Evolutionary conservation across 2,113 vertebrate species (phyloP).

Genomic region (Pungitius pungitius): DNA sequence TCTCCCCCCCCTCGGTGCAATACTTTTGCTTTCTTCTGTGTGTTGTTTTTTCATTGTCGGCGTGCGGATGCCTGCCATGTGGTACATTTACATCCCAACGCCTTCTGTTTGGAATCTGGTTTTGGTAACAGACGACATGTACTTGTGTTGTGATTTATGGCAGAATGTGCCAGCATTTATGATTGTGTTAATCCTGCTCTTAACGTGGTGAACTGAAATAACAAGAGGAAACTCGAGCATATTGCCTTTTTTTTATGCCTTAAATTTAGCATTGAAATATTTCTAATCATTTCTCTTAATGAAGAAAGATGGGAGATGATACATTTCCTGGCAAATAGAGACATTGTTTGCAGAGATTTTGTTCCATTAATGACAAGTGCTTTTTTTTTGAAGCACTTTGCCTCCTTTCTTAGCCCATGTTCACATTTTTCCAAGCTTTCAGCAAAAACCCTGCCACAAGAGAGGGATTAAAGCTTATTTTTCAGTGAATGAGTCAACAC

Average conservation of each 20-base stretch:
- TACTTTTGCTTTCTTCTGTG: slow-evolving; percentile 48
- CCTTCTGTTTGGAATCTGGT: slow-evolving; percentile 25
- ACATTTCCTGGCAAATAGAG: slow-evolving; percentile 47
- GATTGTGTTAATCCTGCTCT: slow-evolving; percentile 17
- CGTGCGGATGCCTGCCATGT: slow-evolving; percentile 20
- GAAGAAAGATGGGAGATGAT: slow-evolving; percentile 18
- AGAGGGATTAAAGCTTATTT: slow-evolving; percentile 77
- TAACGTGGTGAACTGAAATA: slow-evolving; percentile 5
- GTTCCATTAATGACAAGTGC: slow-evolving; percentile 49
- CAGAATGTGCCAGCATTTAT: slow-evolving; percentile 12
- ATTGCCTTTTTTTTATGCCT: slow-evolving; percentile 1
- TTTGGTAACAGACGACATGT: slow-evolving; percentile 6
- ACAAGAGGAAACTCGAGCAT: not conserved
- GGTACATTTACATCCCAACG: slow-evolving; percentile 33
- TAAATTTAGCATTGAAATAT: too few species aligned
- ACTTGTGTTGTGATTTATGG: slow-evolving; percentile 13
- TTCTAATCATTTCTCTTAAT: too few species aligned
- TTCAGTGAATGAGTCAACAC: slow-evolving; percentile 73
- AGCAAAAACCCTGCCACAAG: slow-evolving; percentile 67
- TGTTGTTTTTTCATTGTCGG: slow-evolving; percentile 48
- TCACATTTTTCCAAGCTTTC: slow-evolving; percentile 61
- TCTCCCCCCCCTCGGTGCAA: slow-evolving; percentile 38
- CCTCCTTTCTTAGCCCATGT: slow-evolving; percentile 51
- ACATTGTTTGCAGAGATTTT: slow-evolving; percentile 48
- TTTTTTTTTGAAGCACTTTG: slow-evolving; percentile 67